Percentiles rank a stretch among this genome's conserved stretches.
Evolutionary conservation across 1,140 invertebrate genomes (phyloP).

Genomic region (Dryas iulia): DNA sequence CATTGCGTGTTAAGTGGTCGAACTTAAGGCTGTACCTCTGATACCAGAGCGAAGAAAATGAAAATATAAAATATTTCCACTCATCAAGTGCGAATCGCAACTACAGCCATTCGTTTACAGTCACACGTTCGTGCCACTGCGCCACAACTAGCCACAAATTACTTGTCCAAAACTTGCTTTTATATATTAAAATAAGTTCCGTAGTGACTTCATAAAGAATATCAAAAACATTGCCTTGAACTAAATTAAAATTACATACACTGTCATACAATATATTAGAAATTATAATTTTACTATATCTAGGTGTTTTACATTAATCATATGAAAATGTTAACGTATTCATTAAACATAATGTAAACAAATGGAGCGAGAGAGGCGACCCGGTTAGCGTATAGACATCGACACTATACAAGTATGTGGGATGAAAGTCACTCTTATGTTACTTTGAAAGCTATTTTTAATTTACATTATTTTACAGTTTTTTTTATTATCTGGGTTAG

Average conservation of each 20-base stretch:
- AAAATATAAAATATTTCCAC: too few species aligned
- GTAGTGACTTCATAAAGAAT: too few species aligned
- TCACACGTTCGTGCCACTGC: too few species aligned
- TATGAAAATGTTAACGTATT: constrained; percentile 2
- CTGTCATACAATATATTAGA: background rate
- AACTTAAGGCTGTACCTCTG: too few species aligned
- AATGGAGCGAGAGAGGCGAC: constrained; percentile 4
- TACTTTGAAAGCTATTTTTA: constrained; percentile 1
- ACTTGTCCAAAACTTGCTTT: too few species aligned
- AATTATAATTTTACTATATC: background rate
- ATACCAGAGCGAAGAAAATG: too few species aligned
- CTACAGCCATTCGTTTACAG: too few species aligned
- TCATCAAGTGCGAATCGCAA: too few species aligned
- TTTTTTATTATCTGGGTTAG: background rate
- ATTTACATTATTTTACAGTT: background rate
- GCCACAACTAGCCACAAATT: too few species aligned
- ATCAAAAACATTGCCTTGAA: too few species aligned
- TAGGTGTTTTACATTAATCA: constrained; percentile 6
- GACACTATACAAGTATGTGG: background rate
- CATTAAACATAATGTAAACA: constrained; percentile 6
- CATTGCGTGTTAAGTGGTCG: too few species aligned
- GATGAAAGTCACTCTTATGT: background rate
- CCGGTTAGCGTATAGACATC: constrained; percentile 2
- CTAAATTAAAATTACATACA: background rate
- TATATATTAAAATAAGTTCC: too few species aligned